Base-by-base conservation (phyloP, 2,888 invertebrate genomes). In the Synanthedon vespiformis region DNA sequence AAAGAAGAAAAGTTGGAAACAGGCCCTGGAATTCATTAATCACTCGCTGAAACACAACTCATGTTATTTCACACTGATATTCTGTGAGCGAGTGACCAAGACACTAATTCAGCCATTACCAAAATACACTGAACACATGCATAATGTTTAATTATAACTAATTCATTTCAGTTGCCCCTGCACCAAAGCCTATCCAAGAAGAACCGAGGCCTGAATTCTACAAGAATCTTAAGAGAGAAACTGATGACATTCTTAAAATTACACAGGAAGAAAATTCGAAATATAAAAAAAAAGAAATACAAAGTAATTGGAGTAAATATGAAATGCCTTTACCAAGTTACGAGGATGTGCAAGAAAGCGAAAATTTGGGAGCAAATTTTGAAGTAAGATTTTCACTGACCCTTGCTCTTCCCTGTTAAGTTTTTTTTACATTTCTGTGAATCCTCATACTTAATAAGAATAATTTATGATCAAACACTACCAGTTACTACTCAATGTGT, bases 241-340 rank as follows among this genome's bases (percentile, higher is more conserved):
- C 84, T 0, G 86, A 86, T 63, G 86, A 86, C 53, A 81, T 87
- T 22, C 66, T 87, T 0, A 85, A 84, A 64, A 88, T 87, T 52
- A 81, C 80, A 5, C 83, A 87, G 59, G 80, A 82, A 59, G 81
- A 76, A 40, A 80, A 73, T 55, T 57, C 72, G 1, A 88, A 88
- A 61, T 88, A 88, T 53, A 81, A 77, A 54, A 88, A 87, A 60
- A 86, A 88, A 55, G 87, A 87, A 60, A 87, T 88, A 41, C 76
- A 80, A 63, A 88, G 86, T 56, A 88, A 88, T 57, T 88, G 88
- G 88, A 68, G 79, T 3, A 87, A 87, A 56, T 87, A 86, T 77
- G 88, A 88, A 60, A 72, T 87, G 70, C 85, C 85, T 0, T 77
- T 86, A 57, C 82, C 84, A 49, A 83, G 68, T 56, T 87, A 88